Evolutionary conservation across 2,113 vertebrate species (phyloP).

Genomic region (Stomatorhinus ivindoensis): DNA sequence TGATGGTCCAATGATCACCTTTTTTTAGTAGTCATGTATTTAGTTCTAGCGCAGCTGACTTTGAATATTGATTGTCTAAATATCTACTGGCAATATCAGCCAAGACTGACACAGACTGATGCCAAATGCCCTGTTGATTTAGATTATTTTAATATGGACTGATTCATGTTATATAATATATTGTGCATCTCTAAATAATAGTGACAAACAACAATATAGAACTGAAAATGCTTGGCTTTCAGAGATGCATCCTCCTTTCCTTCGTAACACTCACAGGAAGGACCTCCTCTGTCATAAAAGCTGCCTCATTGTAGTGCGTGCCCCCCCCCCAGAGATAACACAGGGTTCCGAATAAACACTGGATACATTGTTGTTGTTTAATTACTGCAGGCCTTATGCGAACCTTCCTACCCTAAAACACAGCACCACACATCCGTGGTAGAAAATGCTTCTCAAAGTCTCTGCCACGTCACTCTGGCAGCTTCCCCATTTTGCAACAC

Average conservation of each 20-base stretch:
- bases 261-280: neutral
- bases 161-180: neutral
- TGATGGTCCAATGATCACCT: neutral
- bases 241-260: neutral
- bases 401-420: neutral
- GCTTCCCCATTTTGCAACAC: neutral
- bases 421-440: neutral
- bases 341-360: neutral
- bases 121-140: neutral
- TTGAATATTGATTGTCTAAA: neutral
- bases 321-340: neutral
- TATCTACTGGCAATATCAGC: neutral
- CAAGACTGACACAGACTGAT: neutral
- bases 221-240: neutral
- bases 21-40: neutral
- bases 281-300: neutral
- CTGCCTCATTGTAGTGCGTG: neutral
- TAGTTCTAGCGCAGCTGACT: neutral
- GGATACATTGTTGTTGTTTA: neutral
- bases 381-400: neutral
- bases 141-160: neutral
- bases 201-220: neutral
- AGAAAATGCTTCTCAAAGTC: neutral
- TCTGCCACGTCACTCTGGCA: neutral
- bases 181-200: neutral